These are phyloP conservation scores for Triplophysa rosa DNA, from an alignment of 2,113 vertebrate species.

Conservation along the genomic window DNA sequence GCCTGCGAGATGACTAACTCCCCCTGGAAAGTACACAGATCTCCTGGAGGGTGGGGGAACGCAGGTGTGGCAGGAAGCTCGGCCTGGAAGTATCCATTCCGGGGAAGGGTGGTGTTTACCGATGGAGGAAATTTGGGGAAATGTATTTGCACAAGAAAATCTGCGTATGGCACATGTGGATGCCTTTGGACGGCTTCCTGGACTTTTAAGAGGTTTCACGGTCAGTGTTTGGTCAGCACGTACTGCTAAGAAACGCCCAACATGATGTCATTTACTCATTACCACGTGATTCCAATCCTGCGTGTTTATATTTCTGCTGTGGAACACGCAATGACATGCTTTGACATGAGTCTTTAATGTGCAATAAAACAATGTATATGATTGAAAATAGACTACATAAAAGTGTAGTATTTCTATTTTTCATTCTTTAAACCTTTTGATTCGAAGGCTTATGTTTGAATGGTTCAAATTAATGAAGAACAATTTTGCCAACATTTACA, in stretches of 20 bases:
- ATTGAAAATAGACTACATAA: too few species aligned
- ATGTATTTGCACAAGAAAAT: conserved; percentile 7
- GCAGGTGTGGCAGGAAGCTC: conserved; percentile 41
- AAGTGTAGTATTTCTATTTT: too few species aligned
- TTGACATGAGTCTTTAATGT: too few species aligned
- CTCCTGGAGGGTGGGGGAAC: conserved; percentile 15
- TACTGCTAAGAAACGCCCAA: background rate
- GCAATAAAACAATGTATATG: too few species aligned
- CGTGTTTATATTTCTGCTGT: background rate
- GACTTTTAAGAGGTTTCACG: conserved; percentile 21
- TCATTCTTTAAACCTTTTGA: too few species aligned
- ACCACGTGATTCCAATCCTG: background rate
- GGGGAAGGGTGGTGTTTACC: conserved; percentile 17
- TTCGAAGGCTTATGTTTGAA: too few species aligned
- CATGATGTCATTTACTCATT: background rate
- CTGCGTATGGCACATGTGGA: background rate
- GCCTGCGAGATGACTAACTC: conserved; percentile 47
- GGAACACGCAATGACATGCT: too few species aligned
- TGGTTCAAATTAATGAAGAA: too few species aligned
- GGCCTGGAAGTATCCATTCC: background rate
- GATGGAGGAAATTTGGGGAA: background rate
- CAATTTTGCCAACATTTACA: too few species aligned
- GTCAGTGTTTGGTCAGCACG: conserved; percentile 18
- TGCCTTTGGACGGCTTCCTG: conserved; percentile 8
- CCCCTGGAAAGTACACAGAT: conserved; percentile 50